These are phyloP conservation scores for Enteromius afrohamiltoni DNA, from an alignment of 2,797 vertebrate species.

Conservation along the genomic window DNA sequence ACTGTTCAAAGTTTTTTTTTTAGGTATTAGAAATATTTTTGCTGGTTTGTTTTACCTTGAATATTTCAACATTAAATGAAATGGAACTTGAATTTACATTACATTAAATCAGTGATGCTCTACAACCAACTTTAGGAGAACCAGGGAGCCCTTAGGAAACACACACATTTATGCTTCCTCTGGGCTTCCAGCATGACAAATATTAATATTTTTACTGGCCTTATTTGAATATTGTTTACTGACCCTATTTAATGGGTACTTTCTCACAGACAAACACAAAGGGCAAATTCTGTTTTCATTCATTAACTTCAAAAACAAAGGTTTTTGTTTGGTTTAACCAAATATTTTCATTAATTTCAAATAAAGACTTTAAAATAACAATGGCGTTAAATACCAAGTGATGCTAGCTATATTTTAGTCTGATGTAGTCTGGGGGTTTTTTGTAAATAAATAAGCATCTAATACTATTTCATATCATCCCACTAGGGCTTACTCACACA, in stretches of 20 bases:
- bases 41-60: not conserved
- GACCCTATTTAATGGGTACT: not conserved
- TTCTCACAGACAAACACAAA: not conserved
- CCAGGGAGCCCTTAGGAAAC: not conserved
- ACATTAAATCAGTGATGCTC: not conserved
- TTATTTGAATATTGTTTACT: conserved; percentile 6
- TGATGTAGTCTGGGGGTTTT: not conserved
- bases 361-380: not conserved
- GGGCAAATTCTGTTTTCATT: not conserved
- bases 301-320: not conserved
- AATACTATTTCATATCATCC: no score
- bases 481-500: not conserved
- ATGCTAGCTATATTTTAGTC: not conserved
- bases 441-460: not conserved
- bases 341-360: not conserved
- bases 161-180: not conserved
- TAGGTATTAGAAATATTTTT: no score
- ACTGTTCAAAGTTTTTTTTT: no score
- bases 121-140: not conserved
- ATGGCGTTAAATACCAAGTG: not conserved
- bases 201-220: not conserved
- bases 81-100: no score
- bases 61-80: not conserved
- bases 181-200: not conserved
- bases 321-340: not conserved